A percentile compares a stretch with the other conserved stretches of the same genome.
phyloP scores from a whole-genome alignment of 2,797 vertebrate species.

The Chromobotia macracanthus region DNA sequence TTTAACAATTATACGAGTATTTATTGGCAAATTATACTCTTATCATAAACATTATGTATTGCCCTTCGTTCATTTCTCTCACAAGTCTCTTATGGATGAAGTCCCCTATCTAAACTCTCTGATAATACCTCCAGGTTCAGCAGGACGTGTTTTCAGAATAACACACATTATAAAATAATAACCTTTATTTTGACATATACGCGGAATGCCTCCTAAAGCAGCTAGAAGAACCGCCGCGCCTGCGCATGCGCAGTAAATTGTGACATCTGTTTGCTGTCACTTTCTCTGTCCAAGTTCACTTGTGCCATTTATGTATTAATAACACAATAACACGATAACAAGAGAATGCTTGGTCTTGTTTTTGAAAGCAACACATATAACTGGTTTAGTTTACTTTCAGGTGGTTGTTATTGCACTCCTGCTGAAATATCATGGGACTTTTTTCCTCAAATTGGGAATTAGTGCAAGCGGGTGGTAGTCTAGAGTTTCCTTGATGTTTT shows the following conservation, averaged over 20 bases:
- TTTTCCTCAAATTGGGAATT: too few species aligned
- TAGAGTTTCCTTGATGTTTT: too few species aligned
- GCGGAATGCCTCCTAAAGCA: background rate
- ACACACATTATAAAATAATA: too few species aligned
- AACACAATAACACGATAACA: too few species aligned
- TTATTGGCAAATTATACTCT: background rate
- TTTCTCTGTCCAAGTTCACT: slow-evolving; percentile 25
- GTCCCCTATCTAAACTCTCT: background rate
- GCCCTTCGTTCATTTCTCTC: background rate
- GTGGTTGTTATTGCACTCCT: too few species aligned
- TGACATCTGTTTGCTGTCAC: background rate
- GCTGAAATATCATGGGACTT: background rate
- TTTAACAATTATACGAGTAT: background rate
- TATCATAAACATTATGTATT: background rate
- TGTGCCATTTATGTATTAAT: background rate
- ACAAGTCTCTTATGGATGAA: background rate
- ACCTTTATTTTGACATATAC: slow-evolving; percentile 49
- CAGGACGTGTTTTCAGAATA: background rate
- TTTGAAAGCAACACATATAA: background rate
- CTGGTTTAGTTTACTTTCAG: background rate
- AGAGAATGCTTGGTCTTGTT: background rate
- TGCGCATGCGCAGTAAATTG: slow-evolving; percentile 30
- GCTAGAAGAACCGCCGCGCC: background rate
- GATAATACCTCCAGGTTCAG: background rate
- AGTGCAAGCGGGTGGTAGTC: background rate